These are phyloP conservation scores for Ancistrus triradiatus DNA, from an alignment of 2,113 vertebrate species.

Conservation along the genomic window DNA sequence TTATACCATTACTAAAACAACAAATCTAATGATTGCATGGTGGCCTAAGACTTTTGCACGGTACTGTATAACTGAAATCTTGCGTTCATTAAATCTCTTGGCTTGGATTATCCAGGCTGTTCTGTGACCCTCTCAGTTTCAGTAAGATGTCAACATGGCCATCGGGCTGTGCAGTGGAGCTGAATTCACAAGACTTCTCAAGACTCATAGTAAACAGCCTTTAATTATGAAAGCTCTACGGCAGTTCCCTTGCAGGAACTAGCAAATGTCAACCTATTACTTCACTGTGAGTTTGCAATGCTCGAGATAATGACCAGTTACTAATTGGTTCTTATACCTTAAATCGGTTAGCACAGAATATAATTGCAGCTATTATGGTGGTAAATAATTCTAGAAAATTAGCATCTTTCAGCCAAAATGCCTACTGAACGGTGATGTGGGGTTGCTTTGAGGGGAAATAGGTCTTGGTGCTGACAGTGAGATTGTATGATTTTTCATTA, in stretches of 20 bases:
- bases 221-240: slow-evolving; percentile 68
- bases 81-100: slow-evolving; percentile 8
- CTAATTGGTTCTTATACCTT: slow-evolving; percentile 81
- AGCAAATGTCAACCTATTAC: slow-evolving; percentile 72
- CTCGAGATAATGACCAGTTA: slow-evolving; percentile 81
- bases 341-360: slow-evolving; percentile 71
- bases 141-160: slow-evolving; percentile 48
- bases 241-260: slow-evolving; percentile 61
- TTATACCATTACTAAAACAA: no score
- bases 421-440: slow-evolving; percentile 55
- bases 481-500: slow-evolving; percentile 68
- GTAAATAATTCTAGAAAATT: slow-evolving; percentile 75
- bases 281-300: slow-evolving; percentile 73
- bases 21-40: no score
- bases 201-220: slow-evolving; percentile 65
- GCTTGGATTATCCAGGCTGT: background rate
- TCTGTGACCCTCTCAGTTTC: slow-evolving; percentile 41
- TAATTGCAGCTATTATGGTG: slow-evolving; percentile 77
- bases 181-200: slow-evolving; percentile 61
- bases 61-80: no score
- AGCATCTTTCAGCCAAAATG: slow-evolving; percentile 64
- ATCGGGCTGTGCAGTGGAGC: slow-evolving; percentile 54
- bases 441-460: slow-evolving; percentile 51
- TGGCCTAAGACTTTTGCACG: no score
- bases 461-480: slow-evolving; percentile 58